Evolutionary conservation across 2,113 vertebrate genomes (phyloP).

Genomic region (Hoplias malabaricus): DNA sequence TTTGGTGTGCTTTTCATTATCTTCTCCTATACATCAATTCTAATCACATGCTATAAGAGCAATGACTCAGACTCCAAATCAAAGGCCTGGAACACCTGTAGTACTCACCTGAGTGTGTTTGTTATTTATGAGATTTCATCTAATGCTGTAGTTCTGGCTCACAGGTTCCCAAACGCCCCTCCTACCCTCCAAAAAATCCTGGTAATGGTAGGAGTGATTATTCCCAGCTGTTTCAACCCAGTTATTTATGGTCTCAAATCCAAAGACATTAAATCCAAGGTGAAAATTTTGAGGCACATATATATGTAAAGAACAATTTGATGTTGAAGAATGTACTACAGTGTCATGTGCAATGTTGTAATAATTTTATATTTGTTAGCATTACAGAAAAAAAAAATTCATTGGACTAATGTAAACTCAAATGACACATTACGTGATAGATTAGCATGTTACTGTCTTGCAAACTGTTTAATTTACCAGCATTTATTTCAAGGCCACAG

Average conservation of each 20-base stretch:
- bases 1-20: slow-evolving; percentile 14
- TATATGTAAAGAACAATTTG: no score
- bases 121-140: slow-evolving; percentile 41
- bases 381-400: no score
- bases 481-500: no score
- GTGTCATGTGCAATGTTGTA: not conserved
- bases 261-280: slow-evolving; percentile 27
- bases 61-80: slow-evolving; percentile 17
- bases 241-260: slow-evolving; percentile 43
- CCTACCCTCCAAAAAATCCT: slow-evolving; percentile 12
- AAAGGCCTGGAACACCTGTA: slow-evolving; percentile 45
- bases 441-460: no score
- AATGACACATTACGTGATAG: no score
- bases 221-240: slow-evolving; percentile 35
- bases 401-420: no score
- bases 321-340: no score
- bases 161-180: slow-evolving; percentile 7
- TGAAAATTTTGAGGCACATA: slow-evolving; percentile 7
- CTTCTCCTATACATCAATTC: slow-evolving; percentile 38
- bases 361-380: no score
- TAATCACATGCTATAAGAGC: slow-evolving; percentile 37
- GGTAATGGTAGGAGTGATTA: slow-evolving; percentile 17
- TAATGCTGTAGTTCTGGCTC: slow-evolving; percentile 15
- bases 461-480: no score
- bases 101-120: slow-evolving; percentile 40